Evolutionary conservation across 2,113 vertebrate species (phyloP), one percentile per base, ranked within the genome.

Genomic region (Lota lota): DNA sequence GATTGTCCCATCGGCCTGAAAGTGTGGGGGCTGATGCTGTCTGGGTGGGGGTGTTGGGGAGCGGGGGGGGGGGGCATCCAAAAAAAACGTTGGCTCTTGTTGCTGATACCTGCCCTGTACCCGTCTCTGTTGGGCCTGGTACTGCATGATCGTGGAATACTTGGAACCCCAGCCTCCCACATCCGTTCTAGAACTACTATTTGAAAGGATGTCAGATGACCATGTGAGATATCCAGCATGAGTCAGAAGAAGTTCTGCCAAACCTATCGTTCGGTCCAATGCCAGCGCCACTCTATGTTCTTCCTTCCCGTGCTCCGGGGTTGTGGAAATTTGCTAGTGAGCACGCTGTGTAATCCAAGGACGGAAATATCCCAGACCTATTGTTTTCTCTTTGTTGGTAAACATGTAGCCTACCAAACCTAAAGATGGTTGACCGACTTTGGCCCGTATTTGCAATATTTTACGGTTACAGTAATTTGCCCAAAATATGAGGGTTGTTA

Each of bases 191-290:
- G 57, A 63, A 53, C 67, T 62, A 33, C 64, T 18, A 50, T 75
- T 64, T 21, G 51, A 78, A 66, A 83, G 86, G 81, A 87, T 85
- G 79, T 86, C 70, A 85, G 84, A 87, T 79, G 75, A 81, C 54
- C 72, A 50, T 66, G 14, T 68, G 14, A 67, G 61, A 76, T 79
- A 78, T 67, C 69, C 68, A 67, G 10, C 69, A 71, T 78, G 78
- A 83, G 70, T 79, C 74, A 83, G 60, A 64, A 79, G 62, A 68
- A 57, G n/a, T 28, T 36, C 11, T 70, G 79, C 84, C 82, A 88
- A 87, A 79, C 74, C 61, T 75, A 84, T 78, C 72, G 76, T 83
- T 77, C 68, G 59, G 51, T 15, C 33, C 16, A 22, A 82, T 79
- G 82, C 83, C 80, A 84, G 75, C 70, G 84, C 74, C 59, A 70